phyloP scores from a whole-genome alignment of 2,888 invertebrate species.

The Melieria omissa region DNA sequence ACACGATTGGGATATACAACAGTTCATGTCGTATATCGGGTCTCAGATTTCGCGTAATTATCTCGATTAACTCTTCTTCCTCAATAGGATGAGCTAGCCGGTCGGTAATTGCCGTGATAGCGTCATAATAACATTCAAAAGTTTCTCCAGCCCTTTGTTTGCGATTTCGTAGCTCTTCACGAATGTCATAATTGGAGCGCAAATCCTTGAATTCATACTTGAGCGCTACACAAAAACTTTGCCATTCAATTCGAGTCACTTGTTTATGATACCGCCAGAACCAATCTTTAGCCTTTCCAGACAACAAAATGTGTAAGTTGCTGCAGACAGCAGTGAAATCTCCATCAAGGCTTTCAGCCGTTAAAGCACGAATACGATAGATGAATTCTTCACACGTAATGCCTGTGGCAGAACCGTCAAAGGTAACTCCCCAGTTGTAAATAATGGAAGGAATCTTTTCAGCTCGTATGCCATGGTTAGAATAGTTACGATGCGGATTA shows the following conservation, averaged over 20 bases:
- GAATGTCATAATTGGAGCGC: constrained; percentile 28
- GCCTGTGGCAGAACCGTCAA: constrained; percentile 23
- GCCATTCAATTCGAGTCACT: constrained; percentile 15
- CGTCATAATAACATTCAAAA: constrained; percentile 29
- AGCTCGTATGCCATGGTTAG: not conserved
- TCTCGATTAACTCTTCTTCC: constrained; percentile 10
- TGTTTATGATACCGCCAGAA: constrained; percentile 33
- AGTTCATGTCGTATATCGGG: constrained; percentile 35
- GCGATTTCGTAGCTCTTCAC: constrained; percentile 28
- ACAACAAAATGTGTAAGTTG: constrained; percentile 26
- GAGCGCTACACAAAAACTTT: constrained; percentile 27
- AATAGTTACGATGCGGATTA: not conserved
- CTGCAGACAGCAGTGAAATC: constrained; percentile 25
- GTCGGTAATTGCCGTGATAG: not conserved
- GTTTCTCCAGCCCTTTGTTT: constrained; percentile 27
- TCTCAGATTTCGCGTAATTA: constrained; percentile 13
- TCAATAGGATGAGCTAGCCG: constrained; percentile 11
- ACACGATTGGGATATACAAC: constrained; percentile 25
- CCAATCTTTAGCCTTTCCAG: constrained; percentile 30
- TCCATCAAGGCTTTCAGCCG: constrained; percentile 15
- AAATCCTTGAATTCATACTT: constrained; percentile 25
- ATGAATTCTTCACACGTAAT: constrained; percentile 33
- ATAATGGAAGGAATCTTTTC: constrained; percentile 14
- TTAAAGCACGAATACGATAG: constrained; percentile 28
- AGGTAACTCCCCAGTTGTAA: constrained; percentile 23